Percentiles rank a stretch among this genome's conserved stretches.
These are phyloP conservation scores for Pediacus dermestoides DNA, from an alignment of 2,888 invertebrate genomes.

Conservation along the genomic window DNA sequence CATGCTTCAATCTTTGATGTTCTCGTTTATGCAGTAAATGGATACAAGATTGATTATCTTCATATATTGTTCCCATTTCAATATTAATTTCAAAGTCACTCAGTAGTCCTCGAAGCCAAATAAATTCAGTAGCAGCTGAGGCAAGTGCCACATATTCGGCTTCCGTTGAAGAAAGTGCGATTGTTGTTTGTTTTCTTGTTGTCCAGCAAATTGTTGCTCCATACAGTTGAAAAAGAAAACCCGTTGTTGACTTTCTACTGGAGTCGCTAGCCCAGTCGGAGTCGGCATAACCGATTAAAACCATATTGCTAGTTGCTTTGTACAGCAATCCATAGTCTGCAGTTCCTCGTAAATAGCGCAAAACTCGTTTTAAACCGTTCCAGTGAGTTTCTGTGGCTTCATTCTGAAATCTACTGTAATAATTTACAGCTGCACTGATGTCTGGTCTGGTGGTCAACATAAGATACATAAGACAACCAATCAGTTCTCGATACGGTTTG, in stretches of 20 bases:
- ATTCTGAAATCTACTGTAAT: slow-evolving; percentile 3
- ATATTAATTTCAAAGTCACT: slow-evolving; percentile 7
- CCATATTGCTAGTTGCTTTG: background rate
- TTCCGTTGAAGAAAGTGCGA: slow-evolving; percentile 36
- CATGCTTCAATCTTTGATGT: slow-evolving; percentile 16
- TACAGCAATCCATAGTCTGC: background rate
- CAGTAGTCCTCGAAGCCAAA: slow-evolving; percentile 23
- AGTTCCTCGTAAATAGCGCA: background rate
- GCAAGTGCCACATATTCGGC: slow-evolving; percentile 36
- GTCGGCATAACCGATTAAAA: slow-evolving; percentile 20
- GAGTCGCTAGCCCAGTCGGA: slow-evolving; percentile 30
- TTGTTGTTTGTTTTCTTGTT: slow-evolving; percentile 33
- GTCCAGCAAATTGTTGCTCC: slow-evolving; percentile 33
- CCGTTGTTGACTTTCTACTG: slow-evolving; percentile 33
- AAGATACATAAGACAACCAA: slow-evolving; percentile 17
- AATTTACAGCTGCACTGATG: background rate
- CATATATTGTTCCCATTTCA: slow-evolving; percentile 8
- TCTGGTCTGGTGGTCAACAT: slow-evolving; percentile 5
- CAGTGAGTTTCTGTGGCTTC: background rate
- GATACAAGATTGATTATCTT: slow-evolving; percentile 7
- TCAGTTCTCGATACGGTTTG: slow-evolving; percentile 6
- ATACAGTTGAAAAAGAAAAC: slow-evolving; percentile 30
- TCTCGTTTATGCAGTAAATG: background rate
- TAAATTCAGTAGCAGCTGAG: slow-evolving; percentile 26
- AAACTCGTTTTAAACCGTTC: background rate